Evolutionary conservation across 2,797 vertebrate genomes (phyloP), one percentile per base, ranked within the genome.

Genomic region (Erpetoichthys calabaricus): DNA sequence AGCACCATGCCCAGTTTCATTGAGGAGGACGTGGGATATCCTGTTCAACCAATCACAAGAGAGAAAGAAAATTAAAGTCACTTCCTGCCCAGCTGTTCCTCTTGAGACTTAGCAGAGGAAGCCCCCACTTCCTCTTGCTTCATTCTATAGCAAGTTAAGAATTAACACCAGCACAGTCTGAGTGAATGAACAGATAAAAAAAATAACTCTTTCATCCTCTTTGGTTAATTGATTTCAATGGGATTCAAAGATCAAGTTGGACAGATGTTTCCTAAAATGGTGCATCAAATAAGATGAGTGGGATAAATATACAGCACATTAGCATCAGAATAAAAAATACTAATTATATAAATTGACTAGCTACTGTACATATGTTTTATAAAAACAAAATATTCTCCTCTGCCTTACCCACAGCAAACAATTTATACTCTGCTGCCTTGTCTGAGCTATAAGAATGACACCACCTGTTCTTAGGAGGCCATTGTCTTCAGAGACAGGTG

Each of bases 81-180:
- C 87, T 92, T 92, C 91, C 89, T 86, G 78, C 79, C 77, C 89
- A 90, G 86, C 89, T 92, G 89, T 81, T 86, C 81, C 70, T 74
- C 79, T 81, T 80, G 64, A 59, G 78, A 78, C 78, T 78, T 70
- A 71, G 76, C 62, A 82, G 80, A 84, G 86, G 83, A 87, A 83
- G 83, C 77, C 80, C 78, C 80, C 68, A 69, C 86, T 90, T 89
- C 85, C 85, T 83, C 7, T 45, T 64, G 68, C 71, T 73, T 61
- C 71, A 66, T 65, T 70, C 67, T 67, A 57, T 45, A 45, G 25
- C 44, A 41, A 7, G 8, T 45, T 25, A 45, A 8, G 42, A 59
- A 43, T 10, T 5, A 10, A 3, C 43, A 5, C 56, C 43, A 3
- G 56, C 8, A 42, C 7, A 8, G 10, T 25, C 7, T 42, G 53